phyloP scores from a whole-genome alignment of 2,888 invertebrate genomes.

The Poecilobothrus nobilitatus region DNA sequence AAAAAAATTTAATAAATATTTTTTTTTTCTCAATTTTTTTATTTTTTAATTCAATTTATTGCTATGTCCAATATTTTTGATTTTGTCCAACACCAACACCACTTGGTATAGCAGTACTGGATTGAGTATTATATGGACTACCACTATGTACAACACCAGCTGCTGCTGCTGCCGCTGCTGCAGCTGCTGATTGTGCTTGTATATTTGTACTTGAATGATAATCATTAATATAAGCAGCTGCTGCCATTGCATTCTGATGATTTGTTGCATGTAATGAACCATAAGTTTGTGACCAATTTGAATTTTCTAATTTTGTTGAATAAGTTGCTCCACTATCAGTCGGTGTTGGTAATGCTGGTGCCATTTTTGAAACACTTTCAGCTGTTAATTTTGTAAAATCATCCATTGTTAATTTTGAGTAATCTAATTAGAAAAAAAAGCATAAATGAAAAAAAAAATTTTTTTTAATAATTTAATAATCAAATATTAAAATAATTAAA shows the following conservation, averaged over 20 bases:
- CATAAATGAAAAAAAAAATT: neutral
- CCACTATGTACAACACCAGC: neutral
- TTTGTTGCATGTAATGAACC: slow-evolving; percentile 33
- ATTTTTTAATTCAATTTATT: neutral
- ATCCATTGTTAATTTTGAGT: slow-evolving; percentile 47
- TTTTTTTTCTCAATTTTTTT: too few relatives aligned
- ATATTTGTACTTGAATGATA: slow-evolving; percentile 17
- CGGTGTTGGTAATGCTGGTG: slow-evolving; percentile 38
- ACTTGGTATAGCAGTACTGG: neutral
- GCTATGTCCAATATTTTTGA: slow-evolving; percentile 11
- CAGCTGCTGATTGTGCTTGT: neutral
- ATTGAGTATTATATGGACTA: neutral
- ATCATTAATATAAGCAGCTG: slow-evolving; percentile 30
- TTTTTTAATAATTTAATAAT: neutral
- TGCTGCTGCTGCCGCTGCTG: neutral
- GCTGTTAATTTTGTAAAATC: slow-evolving; percentile 46
- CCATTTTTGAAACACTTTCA: slow-evolving; percentile 43
- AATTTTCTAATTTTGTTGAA: slow-evolving; percentile 36
- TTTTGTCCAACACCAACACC: neutral
- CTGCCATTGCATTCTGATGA: slow-evolving; percentile 36
- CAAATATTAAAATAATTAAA: too few relatives aligned
- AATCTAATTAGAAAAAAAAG: slow-evolving; percentile 38
- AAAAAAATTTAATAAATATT: too few relatives aligned
- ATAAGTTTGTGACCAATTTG: slow-evolving; percentile 42
- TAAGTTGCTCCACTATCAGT: slow-evolving; percentile 24